Evolutionary conservation across 2,888 invertebrate genomes (phyloP), one percentile per base, ranked within the genome.

Genomic region (Dexiosoma caninum): DNA sequence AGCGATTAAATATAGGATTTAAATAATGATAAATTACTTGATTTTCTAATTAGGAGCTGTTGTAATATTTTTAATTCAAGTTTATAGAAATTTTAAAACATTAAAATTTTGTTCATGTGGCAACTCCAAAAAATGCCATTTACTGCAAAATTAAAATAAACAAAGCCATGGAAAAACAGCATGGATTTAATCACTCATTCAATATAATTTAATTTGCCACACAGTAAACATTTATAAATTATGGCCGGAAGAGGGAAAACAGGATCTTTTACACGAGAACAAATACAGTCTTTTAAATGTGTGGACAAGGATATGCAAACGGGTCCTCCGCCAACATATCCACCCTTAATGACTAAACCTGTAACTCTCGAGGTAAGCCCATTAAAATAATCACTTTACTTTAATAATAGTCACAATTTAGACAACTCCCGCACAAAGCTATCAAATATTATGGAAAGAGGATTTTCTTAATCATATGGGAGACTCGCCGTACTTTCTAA

Each of bases 391-490:
- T n/a, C 2, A 0, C n/a, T 7, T 16, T n/a, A 44, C 32, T 6
- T 14, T 14, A 30, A 14, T 30, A 14, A 30, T n/a, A 30, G 2
- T 1, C 1, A 30, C 27, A 12, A 71, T 60, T 2, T 9, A 90
- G 84, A 91, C 89, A 59, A 92, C 92, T 49, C 91, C 92, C 7
- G 92, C 94, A 35, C 92, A 93, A 21, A 94, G 93, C 84, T 95
- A 95, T 85, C 92, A 95, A 88, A 89, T 95, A 10, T 92, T 94
- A 49, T 92, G 95, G 80, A 94, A 94, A 85, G 94, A 94, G 84
- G 94, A 94, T 84, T 95, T 94, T 84, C 92, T 94, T 9, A 95
- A 94, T 83, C 93, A 92, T 84, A 92, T 95, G 90, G 92, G 93
- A 69, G 93, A 95, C 72, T 95, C 95, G 0, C 92, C 93, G 0